A percentile compares a stretch with the other conserved stretches of the same genome.
Conservation (phyloP, 2,113 vertebrate species). For the Grammomys dolichurus region DNA sequence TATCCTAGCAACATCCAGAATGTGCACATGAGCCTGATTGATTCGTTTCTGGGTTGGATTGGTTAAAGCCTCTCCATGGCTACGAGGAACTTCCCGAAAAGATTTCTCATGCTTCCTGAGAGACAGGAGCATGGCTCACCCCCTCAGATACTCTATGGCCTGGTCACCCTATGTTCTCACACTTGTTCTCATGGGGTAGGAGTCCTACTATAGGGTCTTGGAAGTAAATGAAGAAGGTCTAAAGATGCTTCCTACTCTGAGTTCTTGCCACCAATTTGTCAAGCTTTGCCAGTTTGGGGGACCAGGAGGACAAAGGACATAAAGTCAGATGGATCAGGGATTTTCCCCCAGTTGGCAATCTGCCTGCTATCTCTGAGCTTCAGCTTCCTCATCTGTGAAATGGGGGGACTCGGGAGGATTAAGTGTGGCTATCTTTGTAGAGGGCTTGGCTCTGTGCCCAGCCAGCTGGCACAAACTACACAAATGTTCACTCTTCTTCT, state of each 20-base stretch:
- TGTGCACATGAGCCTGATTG: neutral
- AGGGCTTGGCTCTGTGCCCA: constrained; percentile 25
- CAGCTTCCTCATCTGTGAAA: constrained; percentile 28
- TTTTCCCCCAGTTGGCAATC: neutral
- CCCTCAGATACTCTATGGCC: neutral
- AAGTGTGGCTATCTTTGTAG: constrained; percentile 26
- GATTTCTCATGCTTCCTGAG: constrained; percentile 56
- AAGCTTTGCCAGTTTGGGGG: neutral
- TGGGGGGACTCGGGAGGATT: constrained; percentile 17
- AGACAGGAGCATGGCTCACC: neutral
- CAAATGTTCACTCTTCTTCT: constrained; percentile 37
- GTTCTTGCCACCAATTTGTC: neutral
- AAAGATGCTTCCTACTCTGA: neutral
- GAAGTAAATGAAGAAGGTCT: neutral
- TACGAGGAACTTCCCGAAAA: constrained; percentile 51
- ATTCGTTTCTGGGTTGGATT: neutral
- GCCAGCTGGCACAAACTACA: neutral
- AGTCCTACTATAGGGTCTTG: neutral
- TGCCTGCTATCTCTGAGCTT: neutral
- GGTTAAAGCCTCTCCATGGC: constrained; percentile 46
- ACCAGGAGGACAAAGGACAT: neutral
- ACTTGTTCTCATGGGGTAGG: neutral
- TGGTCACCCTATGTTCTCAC: neutral
- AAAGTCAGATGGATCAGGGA: neutral
- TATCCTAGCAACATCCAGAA: constrained; percentile 67